Evolutionary conservation across 2,888 invertebrate genomes (phyloP), one percentile per base, ranked within the genome.

Genomic region (Liodrosophila aerea): DNA sequence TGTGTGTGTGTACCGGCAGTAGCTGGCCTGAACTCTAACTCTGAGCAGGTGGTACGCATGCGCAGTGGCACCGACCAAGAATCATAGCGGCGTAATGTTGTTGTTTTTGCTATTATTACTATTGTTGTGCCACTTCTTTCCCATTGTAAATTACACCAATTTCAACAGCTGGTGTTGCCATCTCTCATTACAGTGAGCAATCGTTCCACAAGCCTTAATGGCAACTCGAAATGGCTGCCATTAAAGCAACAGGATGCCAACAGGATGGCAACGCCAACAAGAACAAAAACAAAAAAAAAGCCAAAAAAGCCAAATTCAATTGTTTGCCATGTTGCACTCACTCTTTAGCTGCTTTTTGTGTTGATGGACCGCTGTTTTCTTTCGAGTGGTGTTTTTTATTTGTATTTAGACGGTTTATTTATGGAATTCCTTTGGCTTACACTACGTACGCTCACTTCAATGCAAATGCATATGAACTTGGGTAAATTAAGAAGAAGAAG

Each of bases 391-490:
- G 8, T 29, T 8, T 13, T 15, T 46, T n/a, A 18, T 36, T 47
- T 36, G 12, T 29, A 7, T 31, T 30, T 13, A 27, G 45, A 5
- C 22, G 51, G 16, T 31, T 50, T 40, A 15, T 27, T 61, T 57
- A 51, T 66, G 73, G 73, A 67, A 73, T 70, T 70, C 29, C 62
- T 62, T 51, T 27, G 33, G 18, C 13, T 45, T 12, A 58, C 69
- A 70, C 67, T 57, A 50, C 45, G 53, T 72, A 66, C 54, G 45
- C 62, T 47, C 73, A 67, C 69, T 72, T 54, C 60, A 73, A 70
- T 73, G 67, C 69, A 70, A 70, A 62, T 70, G 73, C 67, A 70
- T 57, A 58, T 72, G 52, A 41, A 66, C 67, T 72, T 61, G 66
- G 41, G 37, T 43, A 51, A 29, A 7, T 7, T 66, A 54, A 54